Evolutionary conservation across 2,797 vertebrate genomes (phyloP), one percentile per base, ranked within the genome.

Genomic region (Vultur gryphus): DNA sequence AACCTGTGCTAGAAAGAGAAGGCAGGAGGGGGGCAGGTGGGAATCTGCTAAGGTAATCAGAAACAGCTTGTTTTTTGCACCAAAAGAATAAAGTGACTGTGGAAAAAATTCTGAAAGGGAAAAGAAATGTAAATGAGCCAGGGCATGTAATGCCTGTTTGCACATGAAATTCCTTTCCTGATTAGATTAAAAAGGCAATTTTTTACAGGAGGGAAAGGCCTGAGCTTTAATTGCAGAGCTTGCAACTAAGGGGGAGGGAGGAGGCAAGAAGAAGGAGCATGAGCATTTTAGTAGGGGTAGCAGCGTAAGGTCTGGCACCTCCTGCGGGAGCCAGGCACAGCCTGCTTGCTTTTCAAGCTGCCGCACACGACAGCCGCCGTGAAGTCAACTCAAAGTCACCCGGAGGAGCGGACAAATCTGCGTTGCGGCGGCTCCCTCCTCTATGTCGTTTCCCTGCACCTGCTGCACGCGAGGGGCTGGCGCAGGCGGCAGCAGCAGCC

Each of bases 341-440:
- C 88, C 93, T 84, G 95, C 94, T 96, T 92, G 92, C 92, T 95
- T 66, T 90, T 71, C 95, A 82, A 84, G 96, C 94, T 92, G 95
- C 88, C 43, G 86, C 96, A 94, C 95, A 87, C 78, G 54, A 75
- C 79, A n/a, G 86, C 76, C 58, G 92, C 96, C 85, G n/a, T 81
- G 80, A 97, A 98, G 97, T 96, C 95, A 94, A 67, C 90, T 94
- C 91, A 94, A 96, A 98, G 97, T 98, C 97, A 97, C 92, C 95
- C 66, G 26, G 26, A 87, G 91, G 67, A 88, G 70, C 84, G 21
- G 83, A 39, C 65, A 33, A n/a, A 93, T 71, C 95, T 44, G 33
- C 75, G 31, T 29, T 29, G 81, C 89, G 10, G 95, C 84, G 15
- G 72, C 73, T 52, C 54, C 24, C 33, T 95, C 83, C 80, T 66